Conservation (phyloP, 2,113 vertebrate species). For the Meriones unguiculatus region DNA sequence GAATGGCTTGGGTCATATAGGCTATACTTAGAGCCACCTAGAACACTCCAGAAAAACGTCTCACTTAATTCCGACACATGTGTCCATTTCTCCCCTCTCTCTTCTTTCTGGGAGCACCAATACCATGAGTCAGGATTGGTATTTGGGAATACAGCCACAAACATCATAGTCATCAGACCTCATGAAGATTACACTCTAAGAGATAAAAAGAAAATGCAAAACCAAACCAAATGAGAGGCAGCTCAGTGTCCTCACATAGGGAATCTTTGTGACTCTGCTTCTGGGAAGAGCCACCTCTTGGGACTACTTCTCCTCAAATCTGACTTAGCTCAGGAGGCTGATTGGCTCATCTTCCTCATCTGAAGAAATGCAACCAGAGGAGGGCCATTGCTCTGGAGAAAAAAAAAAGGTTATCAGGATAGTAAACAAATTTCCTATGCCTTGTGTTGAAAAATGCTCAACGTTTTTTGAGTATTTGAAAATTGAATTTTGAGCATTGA, state of each 20-base stretch:
- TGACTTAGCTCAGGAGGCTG: not conserved
- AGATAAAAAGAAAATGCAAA: not conserved
- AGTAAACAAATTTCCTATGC: not conserved
- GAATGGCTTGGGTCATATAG: not conserved
- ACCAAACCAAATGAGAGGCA: not conserved
- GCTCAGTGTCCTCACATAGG: not conserved
- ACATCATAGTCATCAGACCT: not conserved
- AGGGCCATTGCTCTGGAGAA: not conserved
- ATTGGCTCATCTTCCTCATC: not conserved
- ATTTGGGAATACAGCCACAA: not conserved
- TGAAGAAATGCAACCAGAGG: not conserved
- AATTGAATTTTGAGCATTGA: too few species aligned
- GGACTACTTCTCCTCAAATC: too few species aligned
- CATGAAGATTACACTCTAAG: not conserved
- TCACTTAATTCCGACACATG: not conserved
- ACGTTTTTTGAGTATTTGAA: too few species aligned
- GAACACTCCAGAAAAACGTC: not conserved
- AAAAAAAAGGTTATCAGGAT: not conserved
- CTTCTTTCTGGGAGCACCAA: not conserved
- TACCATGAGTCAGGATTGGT: not conserved
- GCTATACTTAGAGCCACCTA: not conserved
- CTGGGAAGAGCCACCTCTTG: not conserved
- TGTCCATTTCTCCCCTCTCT: not conserved
- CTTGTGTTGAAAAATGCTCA: slow-evolving; percentile 12
- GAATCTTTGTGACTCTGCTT: not conserved